These are phyloP conservation scores for Suricata suricatta DNA, from an alignment of 2,113 vertebrate genomes.

Conservation along the genomic window DNA sequence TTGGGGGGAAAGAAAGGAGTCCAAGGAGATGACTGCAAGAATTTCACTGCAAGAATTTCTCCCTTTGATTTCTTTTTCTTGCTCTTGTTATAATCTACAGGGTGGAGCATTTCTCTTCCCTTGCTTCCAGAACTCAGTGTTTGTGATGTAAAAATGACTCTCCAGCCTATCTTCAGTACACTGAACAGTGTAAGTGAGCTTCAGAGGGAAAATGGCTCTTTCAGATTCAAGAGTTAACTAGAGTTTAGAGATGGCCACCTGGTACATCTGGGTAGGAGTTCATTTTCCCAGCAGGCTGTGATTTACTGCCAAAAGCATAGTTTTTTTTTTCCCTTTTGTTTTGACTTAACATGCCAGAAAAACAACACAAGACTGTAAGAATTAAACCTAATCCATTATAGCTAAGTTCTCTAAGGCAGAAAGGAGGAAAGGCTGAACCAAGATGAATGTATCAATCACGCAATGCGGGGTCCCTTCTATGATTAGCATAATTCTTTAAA, in stretches of 20 bases:
- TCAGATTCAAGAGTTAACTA: background rate
- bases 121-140: background rate
- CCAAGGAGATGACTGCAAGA: background rate
- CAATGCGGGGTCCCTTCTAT: constrained; percentile 26
- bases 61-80: background rate
- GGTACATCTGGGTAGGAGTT: background rate
- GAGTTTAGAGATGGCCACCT: background rate
- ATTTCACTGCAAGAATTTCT: background rate
- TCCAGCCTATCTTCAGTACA: background rate
- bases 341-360: constrained; percentile 41
- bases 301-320: constrained; percentile 40
- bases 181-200: background rate
- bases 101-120: background rate
- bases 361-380: constrained; percentile 37
- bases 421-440: constrained; percentile 23
- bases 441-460: constrained; percentile 55
- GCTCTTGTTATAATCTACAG: background rate
- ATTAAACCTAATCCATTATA: constrained; percentile 55
- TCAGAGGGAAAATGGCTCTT: background rate
- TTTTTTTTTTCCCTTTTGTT: constrained; percentile 31
- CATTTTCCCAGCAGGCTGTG: background rate
- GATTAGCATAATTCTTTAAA: constrained; percentile 59
- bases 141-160: background rate
- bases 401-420: background rate
- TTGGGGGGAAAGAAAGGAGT: background rate